Evolutionary conservation across 2,888 invertebrate species (phyloP), one percentile per base, ranked within the genome.

Genomic region (Ptycholaimellus sp.): DNA sequence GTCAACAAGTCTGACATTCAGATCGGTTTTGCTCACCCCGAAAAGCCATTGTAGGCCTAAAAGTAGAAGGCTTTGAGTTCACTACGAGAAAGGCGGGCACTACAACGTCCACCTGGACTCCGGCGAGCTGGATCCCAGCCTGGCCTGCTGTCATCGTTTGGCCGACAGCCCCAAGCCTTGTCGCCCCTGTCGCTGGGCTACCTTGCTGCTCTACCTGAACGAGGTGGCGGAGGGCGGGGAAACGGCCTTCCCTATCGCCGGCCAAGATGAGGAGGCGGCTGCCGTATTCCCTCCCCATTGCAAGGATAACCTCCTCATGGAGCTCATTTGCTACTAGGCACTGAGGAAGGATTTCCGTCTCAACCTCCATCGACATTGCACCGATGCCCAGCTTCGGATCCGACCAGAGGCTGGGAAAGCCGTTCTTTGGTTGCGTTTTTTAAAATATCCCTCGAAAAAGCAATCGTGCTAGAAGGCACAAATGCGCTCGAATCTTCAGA

Each of bases 71-170:
- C 6, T 23, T 23, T 9, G 25, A 23, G 52, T 52, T 11, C 43
- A 41, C 16, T 53, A 53, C 44, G 46, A 43, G 2, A 42, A 44
- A 5, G 46, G 49, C 23, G 53, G 53, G 23, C 51, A 52, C 36
- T 52, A 53, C 38, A 50, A 53, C 42, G 50, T 52, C 9, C 53
- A 53, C 28, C 37, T 36, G n/a, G 53, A 53, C 40, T 53, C 53
- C 2, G 34, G 46, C 2, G 19, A 21, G 3, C 5, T 41, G 4
- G 36, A 37, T 14, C 13, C 33, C 21, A 36, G 37, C n/a, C 22
- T 41, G 11, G 43, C 45, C 3, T 52, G 51, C 34, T 51, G 51
- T 43, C 44, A 42, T 18, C 40, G 44, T 30, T n/a, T n/a, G n/a
- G 39, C 41, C 6, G 42, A 27, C 17, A 39, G 27, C 3, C 14